A percentile compares a stretch with the other conserved stretches of the same genome.
These are phyloP conservation scores for Onychomys leucogaster DNA, from an alignment of 2,797 vertebrate species.

Conservation along the genomic window DNA sequence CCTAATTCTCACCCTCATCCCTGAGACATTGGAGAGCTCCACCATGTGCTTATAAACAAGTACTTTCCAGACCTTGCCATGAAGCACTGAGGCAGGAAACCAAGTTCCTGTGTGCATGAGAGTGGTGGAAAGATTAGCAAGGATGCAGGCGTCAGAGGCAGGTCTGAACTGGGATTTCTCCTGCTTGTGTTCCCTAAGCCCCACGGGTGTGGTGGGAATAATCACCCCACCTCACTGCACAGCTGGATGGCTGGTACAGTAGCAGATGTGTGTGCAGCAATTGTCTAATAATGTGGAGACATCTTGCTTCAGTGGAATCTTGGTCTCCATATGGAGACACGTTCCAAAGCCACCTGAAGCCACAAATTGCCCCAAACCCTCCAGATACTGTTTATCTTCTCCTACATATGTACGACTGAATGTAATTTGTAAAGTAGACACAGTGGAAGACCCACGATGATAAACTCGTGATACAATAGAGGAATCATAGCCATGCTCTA, in stretches of 20 bases:
- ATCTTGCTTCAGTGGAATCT: not conserved
- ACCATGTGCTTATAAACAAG: not conserved
- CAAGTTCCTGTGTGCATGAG: not conserved
- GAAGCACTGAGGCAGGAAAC: not conserved
- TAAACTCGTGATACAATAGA: not conserved
- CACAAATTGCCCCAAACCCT: not conserved
- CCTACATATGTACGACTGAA: not conserved
- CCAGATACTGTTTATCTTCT: not conserved
- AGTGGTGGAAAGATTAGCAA: not conserved
- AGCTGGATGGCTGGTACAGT: no score
- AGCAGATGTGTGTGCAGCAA: not conserved
- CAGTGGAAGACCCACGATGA: not conserved
- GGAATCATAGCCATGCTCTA: not conserved
- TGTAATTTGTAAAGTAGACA: not conserved
- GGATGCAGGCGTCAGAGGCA: not conserved
- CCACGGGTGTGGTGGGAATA: not conserved
- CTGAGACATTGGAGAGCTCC: not conserved
- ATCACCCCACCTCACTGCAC: not conserved
- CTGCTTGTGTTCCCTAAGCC: not conserved
- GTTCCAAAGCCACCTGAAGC: not conserved
- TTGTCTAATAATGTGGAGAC: not conserved
- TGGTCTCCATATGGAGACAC: not conserved
- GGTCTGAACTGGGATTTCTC: slow-evolving; percentile 1
- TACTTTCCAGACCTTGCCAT: not conserved
- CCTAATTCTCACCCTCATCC: not conserved